Evolutionary conservation across 2,113 vertebrate genomes (phyloP), one percentile per base, ranked within the genome.

Genomic region (Salvelinus alpinus): DNA sequence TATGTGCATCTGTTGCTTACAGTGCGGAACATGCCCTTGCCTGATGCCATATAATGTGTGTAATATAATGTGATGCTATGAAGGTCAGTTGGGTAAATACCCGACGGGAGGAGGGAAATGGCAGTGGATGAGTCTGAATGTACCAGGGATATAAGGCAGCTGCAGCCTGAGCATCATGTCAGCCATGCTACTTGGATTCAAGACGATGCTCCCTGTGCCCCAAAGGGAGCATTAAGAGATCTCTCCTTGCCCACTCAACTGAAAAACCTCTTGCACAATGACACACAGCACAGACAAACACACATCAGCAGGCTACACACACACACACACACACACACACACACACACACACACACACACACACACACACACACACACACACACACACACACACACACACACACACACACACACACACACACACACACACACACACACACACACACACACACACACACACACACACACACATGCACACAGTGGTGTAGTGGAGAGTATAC

Each of bases 1-100:
- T 70, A 57, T 72, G 70, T 69, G 77, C 82, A 72, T 76, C 73
- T 76, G 76, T 24, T 69, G 77, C 75, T 25, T 22, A 79, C 48
- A 16, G 75, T 0, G n/a, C 25, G 60, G 48, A 27, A 8, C 69
- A 72, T 73, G 38, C 68, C n/a, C 48, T 51, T n/a, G 68, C 16
- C 34, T 22, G 68, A 22, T 24, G 14, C 31, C 9, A 9, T 44
- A 9, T 65, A 14, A 27, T 25, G 3, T 59, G 62, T 64, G 38
- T 80, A 44, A 44, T 44, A 9, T 74, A 38, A 47, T 68, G 80
- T 82, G 86, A 83, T 18, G 51, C 51, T 54, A 3, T 31, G 74
- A 85, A 75, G 64, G 34, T 69, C 82, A 27, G 71, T 75, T n/a
- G 71, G 70, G 47, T 71, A 16, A n/a, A 24, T 66, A 73, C 76